Conservation (phyloP, 1,140 invertebrate genomes). For the Drosophila repleta region DNA sequence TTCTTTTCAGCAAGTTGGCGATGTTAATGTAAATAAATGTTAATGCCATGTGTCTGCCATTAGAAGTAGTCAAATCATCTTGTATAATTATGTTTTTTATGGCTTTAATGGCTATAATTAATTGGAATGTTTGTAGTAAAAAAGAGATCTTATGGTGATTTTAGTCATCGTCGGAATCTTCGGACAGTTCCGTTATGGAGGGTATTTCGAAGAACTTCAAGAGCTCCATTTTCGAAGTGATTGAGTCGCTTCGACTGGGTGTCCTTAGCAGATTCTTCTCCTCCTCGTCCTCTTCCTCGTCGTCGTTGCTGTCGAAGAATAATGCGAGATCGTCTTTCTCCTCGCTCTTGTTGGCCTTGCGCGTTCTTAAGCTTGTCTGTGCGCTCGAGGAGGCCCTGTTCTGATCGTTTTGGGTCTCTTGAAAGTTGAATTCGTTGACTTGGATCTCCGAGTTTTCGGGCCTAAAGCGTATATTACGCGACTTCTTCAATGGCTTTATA, state of each 20-base stretch:
- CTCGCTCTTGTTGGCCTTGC: not conserved
- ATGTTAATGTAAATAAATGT: constrained; percentile 9
- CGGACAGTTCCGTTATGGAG: constrained; percentile 26
- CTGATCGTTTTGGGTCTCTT: not conserved
- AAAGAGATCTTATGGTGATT: not conserved
- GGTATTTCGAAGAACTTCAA: constrained; percentile 22
- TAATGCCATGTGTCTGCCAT: constrained; percentile 17
- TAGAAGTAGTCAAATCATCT: constrained; percentile 6
- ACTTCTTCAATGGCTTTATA: constrained; percentile 1
- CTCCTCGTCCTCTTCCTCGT: constrained; percentile 10
- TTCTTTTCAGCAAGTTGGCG: constrained; percentile 17
- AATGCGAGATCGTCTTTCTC: not conserved
- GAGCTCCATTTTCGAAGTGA: constrained; percentile 25
- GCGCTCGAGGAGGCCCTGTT: not conserved
- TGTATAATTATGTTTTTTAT: constrained; percentile 24
- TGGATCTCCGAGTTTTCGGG: constrained; percentile 2
- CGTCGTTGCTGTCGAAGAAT: not conserved
- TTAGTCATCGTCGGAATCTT: not conserved
- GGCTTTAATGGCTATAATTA: constrained; percentile 5
- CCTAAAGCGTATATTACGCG: constrained; percentile 19
- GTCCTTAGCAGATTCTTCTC: not conserved
- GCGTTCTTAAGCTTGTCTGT: not conserved
- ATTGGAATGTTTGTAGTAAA: not conserved
- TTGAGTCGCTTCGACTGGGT: constrained; percentile 7
- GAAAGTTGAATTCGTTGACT: not conserved